Conservation (phyloP, 2,888 invertebrate genomes). For the Drosophila merina region DNA sequence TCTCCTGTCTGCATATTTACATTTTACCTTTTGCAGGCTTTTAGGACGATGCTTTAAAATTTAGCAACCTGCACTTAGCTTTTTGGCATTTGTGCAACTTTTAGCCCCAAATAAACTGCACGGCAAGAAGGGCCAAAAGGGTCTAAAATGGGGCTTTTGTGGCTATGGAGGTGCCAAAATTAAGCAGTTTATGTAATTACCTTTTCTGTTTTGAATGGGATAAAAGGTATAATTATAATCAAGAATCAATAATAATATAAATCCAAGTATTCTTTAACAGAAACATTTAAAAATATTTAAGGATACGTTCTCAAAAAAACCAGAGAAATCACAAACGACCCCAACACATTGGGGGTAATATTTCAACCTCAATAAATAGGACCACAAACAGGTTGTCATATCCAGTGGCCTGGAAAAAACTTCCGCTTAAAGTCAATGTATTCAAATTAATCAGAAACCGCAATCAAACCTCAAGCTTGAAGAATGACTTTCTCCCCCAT, state of each 20-base stretch:
- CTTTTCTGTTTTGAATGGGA: too few species aligned
- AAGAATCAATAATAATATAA: too few species aligned
- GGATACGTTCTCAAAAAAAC: neutral
- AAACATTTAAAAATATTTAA: neutral
- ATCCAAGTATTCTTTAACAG: too few species aligned
- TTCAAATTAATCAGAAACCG: slow-evolving; percentile 2
- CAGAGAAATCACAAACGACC: neutral
- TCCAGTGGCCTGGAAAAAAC: slow-evolving; percentile 2
- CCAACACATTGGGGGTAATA: neutral
- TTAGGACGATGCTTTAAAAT: slow-evolving; percentile 42
- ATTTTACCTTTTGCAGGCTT: slow-evolving; percentile 36
- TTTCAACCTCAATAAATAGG: slow-evolving; percentile 6
- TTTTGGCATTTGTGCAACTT: slow-evolving; percentile 31
- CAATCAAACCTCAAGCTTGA: slow-evolving; percentile 1
- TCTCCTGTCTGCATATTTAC: slow-evolving; percentile 38
- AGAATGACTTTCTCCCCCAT: neutral
- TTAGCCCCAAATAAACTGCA: neutral
- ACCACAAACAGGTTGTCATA: neutral
- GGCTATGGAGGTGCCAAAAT: slow-evolving; percentile 1
- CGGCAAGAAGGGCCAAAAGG: neutral
- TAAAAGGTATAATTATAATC: too few species aligned
- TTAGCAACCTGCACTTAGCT: slow-evolving; percentile 54
- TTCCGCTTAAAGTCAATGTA: slow-evolving; percentile 3
- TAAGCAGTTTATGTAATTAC: neutral
- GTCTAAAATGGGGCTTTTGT: neutral